Evolutionary conservation across 2,888 invertebrate species (phyloP).

Genomic region (Chymomyza fuscimana): DNA sequence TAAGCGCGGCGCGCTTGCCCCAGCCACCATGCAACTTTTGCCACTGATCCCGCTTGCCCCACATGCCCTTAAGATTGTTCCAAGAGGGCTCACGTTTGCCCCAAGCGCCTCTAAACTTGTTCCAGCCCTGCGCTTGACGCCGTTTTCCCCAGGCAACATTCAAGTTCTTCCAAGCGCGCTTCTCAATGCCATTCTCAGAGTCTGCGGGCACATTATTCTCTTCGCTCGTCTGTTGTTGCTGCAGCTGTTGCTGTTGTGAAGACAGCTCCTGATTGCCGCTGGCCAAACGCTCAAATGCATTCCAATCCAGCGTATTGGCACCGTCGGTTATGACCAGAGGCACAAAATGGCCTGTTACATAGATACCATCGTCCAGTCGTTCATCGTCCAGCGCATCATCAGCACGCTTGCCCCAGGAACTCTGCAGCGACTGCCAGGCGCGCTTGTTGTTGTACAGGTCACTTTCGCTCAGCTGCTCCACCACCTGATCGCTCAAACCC

Average conservation of each 20-base stretch:
- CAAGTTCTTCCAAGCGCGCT: slow-evolving; percentile 86
- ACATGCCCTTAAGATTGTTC: slow-evolving; percentile 89
- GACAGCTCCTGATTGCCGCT: slow-evolving; percentile 39
- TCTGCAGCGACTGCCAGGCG: slow-evolving; percentile 85
- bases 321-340: slow-evolving; percentile 60
- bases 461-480: slow-evolving; percentile 53
- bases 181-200: slow-evolving; percentile 78
- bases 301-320: slow-evolving; percentile 62
- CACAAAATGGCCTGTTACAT: slow-evolving; percentile 59
- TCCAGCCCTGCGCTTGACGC: slow-evolving; percentile 81
- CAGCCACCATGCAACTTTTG: slow-evolving; percentile 78
- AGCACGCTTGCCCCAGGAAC: slow-evolving; percentile 86
- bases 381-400: slow-evolving; percentile 27
- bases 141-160: slow-evolving; percentile 89
- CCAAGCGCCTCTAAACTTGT: slow-evolving; percentile 84
- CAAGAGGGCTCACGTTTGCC: slow-evolving; percentile 89
- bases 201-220: slow-evolving; percentile 37
- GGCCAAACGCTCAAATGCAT: slow-evolving; percentile 65
- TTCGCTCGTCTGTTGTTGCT: slow-evolving; percentile 46
- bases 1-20: slow-evolving; percentile 76
- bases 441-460: slow-evolving; percentile 78
- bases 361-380: slow-evolving; percentile 45
- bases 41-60: slow-evolving; percentile 85
- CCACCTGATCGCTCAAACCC: slow-evolving; percentile 55
- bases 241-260: slow-evolving; percentile 31